Conservation (phyloP, 1,140 invertebrate species). For the Drosophila nasuta region DNA sequence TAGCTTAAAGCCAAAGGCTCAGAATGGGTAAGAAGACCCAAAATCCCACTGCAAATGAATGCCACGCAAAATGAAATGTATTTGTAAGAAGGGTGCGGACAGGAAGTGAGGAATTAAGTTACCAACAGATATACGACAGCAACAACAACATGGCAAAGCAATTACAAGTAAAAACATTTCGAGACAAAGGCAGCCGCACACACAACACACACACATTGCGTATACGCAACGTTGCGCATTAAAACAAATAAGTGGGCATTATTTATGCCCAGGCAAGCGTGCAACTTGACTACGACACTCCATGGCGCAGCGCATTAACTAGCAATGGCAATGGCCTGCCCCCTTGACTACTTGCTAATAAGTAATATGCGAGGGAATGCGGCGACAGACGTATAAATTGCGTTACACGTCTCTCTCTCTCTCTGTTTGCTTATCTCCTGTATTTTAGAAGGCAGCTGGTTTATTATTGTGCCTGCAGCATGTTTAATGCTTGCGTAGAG, state of each 20-base stretch:
- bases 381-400: constrained; percentile 49
- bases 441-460: background rate
- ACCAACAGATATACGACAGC: constrained; percentile 23
- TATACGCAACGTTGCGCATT: constrained; percentile 74
- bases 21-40: constrained; percentile 2
- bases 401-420: background rate
- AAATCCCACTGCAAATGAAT: constrained; percentile 40
- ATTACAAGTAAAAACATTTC: constrained; percentile 30
- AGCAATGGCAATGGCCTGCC: background rate
- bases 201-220: constrained; percentile 48
- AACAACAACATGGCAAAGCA: constrained; percentile 22
- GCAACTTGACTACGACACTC: constrained; percentile 49
- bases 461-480: constrained; percentile 16
- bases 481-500: constrained; percentile 30
- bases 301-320: constrained; percentile 14
- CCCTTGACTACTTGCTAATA: constrained; percentile 40
- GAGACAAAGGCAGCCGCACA: background rate
- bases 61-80: constrained; percentile 23
- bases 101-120: constrained; percentile 58
- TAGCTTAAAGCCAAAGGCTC: constrained; percentile 18
- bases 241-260: constrained; percentile 70
- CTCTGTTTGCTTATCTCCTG: background rate
- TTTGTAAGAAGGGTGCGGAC: background rate
- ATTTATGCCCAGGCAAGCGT: constrained; percentile 71
- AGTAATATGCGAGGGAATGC: constrained; percentile 61